Evolutionary conservation across 2,113 vertebrate genomes (phyloP).

Genomic region (Porphyrio hochstetteri): DNA sequence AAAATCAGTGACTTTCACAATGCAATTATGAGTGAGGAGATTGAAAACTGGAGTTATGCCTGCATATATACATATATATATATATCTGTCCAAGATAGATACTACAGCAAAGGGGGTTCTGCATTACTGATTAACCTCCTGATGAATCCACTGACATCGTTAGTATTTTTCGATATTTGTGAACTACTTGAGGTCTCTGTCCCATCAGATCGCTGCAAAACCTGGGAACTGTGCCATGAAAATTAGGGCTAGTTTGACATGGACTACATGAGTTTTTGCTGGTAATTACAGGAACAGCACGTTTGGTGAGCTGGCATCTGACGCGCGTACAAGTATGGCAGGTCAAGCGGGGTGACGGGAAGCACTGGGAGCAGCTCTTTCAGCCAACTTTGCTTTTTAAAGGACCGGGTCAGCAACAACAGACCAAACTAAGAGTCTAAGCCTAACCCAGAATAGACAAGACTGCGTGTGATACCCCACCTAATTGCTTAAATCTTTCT

Average conservation of each 20-base stretch:
- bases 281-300: background rate
- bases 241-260: background rate
- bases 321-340: background rate
- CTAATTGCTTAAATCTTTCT: background rate
- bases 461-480: background rate
- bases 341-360: constrained; percentile 28
- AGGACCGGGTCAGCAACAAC: background rate
- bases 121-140: background rate
- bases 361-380: background rate
- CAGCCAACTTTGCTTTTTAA: background rate
- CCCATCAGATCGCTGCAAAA: background rate
- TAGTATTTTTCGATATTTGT: background rate
- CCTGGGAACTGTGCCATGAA: background rate
- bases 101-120: background rate
- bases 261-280: background rate
- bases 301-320: constrained; percentile 12
- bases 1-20: background rate
- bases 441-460: background rate
- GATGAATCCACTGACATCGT: accelerated
- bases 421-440: background rate
- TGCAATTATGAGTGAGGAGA: background rate
- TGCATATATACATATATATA: background rate
- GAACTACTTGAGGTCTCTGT: background rate
- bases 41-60: background rate
- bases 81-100: background rate